Percentiles rank a stretch among this genome's conserved stretches.
Conservation (phyloP, 2,888 invertebrate genomes). For the Campoletis raptor region DNA sequence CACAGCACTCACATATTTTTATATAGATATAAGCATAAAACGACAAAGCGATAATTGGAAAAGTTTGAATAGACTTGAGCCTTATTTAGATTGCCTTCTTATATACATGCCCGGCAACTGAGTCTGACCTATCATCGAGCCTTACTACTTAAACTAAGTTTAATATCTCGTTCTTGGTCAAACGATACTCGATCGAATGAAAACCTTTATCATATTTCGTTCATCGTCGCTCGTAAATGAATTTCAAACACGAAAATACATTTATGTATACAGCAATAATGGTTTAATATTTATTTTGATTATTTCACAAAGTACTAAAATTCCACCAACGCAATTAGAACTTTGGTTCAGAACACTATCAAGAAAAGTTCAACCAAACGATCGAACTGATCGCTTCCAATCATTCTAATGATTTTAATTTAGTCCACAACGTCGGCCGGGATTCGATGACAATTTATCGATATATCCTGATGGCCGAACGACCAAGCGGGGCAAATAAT, state of each 20-base stretch:
- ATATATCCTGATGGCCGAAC: not conserved
- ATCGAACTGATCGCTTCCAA: slow-evolving; percentile 1
- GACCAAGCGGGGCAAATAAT: slow-evolving; percentile 15
- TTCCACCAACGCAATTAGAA: not conserved
- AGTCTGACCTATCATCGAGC: slow-evolving; percentile 52
- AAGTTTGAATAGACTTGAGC: slow-evolving; percentile 78
- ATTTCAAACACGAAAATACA: not conserved
- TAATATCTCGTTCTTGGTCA: slow-evolving; percentile 16
- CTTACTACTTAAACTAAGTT: slow-evolving; percentile 49
- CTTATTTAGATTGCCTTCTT: slow-evolving; percentile 71
- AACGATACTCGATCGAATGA: slow-evolving; percentile 25
- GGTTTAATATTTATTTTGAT: not conserved
- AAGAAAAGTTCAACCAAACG: not conserved
- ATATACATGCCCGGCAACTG: slow-evolving; percentile 11
- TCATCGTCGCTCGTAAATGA: not conserved
- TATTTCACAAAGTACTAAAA: not conserved
- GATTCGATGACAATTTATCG: not conserved
- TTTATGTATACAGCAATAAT: not conserved
- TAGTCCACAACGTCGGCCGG: not conserved
- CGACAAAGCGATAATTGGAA: slow-evolving; percentile 77
- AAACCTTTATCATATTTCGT: not conserved
- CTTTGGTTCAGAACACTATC: not conserved
- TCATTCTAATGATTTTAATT: slow-evolving; percentile 14
- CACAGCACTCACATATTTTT: slow-evolving; percentile 22
- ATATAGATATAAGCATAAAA: slow-evolving; percentile 17